These are phyloP conservation scores for Gnathochromis pfefferi DNA, from an alignment of 2,113 vertebrate genomes.

Conservation along the genomic window DNA sequence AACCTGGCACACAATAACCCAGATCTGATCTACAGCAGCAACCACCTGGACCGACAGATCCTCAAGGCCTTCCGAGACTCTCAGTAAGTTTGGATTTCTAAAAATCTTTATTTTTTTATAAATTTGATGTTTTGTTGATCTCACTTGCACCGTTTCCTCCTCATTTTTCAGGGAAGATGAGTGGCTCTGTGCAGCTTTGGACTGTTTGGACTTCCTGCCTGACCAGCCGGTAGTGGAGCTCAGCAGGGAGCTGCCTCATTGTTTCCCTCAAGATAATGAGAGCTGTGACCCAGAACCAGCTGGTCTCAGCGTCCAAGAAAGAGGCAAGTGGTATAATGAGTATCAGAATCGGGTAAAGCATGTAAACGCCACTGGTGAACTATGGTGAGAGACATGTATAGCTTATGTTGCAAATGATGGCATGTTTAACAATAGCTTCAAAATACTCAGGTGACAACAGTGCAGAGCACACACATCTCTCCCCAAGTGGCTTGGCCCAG, in stretches of 20 bases:
- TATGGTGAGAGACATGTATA: not conserved
- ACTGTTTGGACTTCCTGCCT: constrained; percentile 88
- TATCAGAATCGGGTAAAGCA: not conserved
- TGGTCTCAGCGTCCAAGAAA: not conserved
- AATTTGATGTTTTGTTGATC: not conserved
- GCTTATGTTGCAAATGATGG: not conserved
- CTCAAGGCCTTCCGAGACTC: constrained; percentile 87
- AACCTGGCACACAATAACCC: constrained; percentile 39
- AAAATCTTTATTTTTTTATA: not conserved
- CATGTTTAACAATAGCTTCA: not conserved
- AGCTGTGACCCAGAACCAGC: not conserved
- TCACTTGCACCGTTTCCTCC: not conserved
- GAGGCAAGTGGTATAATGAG: not conserved
- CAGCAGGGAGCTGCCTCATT: constrained; percentile 80
- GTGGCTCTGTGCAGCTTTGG: constrained; percentile 85
- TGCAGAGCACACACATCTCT: not conserved
- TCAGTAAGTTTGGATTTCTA: constrained; percentile 71
- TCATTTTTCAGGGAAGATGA: constrained; percentile 74
- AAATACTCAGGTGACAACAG: not conserved
- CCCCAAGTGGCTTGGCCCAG: not conserved
- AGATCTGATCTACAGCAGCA: constrained; percentile 75
- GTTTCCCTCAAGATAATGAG: constrained; percentile 62
- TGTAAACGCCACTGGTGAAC: not conserved
- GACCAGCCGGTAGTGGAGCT: constrained; percentile 86
- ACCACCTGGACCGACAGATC: constrained; percentile 85